Conservation (phyloP, 2,113 vertebrate genomes). For the Rynchops niger region DNA sequence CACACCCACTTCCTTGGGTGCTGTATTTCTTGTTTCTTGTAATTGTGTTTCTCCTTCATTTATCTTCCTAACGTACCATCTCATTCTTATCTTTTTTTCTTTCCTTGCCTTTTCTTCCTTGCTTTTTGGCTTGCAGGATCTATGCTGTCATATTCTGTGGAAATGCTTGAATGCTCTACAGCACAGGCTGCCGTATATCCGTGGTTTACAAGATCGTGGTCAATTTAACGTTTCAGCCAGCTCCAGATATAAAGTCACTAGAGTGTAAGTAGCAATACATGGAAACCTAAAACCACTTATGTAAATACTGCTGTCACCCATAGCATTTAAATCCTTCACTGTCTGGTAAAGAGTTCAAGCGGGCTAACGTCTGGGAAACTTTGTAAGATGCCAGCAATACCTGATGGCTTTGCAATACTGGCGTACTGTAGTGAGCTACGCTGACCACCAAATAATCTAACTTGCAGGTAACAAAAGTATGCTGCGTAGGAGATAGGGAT, state of each 20-base stretch:
- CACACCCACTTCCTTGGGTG: background rate
- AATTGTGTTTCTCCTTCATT: constrained; percentile 24
- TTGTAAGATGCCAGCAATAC: background rate
- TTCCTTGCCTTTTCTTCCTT: background rate
- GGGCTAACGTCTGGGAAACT: constrained; percentile 1
- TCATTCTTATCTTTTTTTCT: background rate
- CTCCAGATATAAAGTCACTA: constrained; percentile 45
- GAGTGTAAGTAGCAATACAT: constrained; percentile 31
- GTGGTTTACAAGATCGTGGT: constrained; percentile 45
- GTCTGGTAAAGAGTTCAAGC: constrained; percentile 31
- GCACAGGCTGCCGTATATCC: constrained; percentile 19
- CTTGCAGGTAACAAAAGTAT: constrained; percentile 7
- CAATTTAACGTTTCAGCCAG: constrained; percentile 49
- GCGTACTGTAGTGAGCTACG: background rate
- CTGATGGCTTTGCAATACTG: background rate
- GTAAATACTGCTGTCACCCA: constrained; percentile 27
- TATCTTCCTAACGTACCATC: constrained; percentile 15
- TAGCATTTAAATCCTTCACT: background rate
- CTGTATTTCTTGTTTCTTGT: background rate
- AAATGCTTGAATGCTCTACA: constrained; percentile 43
- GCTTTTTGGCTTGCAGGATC: constrained; percentile 5
- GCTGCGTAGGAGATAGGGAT: background rate
- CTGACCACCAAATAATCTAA: background rate
- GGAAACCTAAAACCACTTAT: constrained; percentile 27
- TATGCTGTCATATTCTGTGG: constrained; percentile 20